These are phyloP conservation scores for Myripristis murdjan DNA, from an alignment of 2,797 vertebrate genomes.

Conservation along the genomic window DNA sequence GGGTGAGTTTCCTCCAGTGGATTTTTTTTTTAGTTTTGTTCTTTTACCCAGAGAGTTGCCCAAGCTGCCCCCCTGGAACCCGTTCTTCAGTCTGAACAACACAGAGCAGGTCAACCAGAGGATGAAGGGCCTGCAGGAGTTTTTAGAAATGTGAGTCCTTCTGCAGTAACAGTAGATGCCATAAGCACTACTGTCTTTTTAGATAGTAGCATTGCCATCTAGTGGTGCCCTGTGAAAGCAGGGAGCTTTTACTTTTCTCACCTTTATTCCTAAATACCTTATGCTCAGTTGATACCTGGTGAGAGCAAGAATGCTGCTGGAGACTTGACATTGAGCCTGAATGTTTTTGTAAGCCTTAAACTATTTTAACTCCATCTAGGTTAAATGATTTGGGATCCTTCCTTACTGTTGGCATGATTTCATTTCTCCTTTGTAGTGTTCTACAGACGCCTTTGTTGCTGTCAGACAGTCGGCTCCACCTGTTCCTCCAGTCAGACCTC, in stretches of 20 bases:
- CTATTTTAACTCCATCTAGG: not conserved
- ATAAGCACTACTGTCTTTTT: not conserved
- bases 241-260: not conserved
- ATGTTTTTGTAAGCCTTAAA: no score
- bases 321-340: not conserved
- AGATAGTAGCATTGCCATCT: constrained; percentile 46
- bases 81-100: constrained; percentile 93
- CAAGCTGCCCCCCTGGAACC: constrained; percentile 92
- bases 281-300: no score
- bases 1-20: not conserved
- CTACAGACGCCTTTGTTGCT: constrained; percentile 89
- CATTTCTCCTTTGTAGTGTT: constrained; percentile 80
- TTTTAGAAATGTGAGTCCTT: constrained; percentile 91
- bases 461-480: constrained; percentile 95
- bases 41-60: constrained; percentile 88
- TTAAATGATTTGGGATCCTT: not conserved
- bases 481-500: constrained; percentile 96
- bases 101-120: constrained; percentile 89
- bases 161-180: not conserved
- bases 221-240: constrained; percentile 21
- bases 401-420: not conserved
- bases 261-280: no score
- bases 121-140: constrained; percentile 91
- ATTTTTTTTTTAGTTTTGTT: constrained; percentile 5
- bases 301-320: no score